Base-by-base conservation (phyloP, 2,888 invertebrate species). In the Callyntrura sp. region DNA sequence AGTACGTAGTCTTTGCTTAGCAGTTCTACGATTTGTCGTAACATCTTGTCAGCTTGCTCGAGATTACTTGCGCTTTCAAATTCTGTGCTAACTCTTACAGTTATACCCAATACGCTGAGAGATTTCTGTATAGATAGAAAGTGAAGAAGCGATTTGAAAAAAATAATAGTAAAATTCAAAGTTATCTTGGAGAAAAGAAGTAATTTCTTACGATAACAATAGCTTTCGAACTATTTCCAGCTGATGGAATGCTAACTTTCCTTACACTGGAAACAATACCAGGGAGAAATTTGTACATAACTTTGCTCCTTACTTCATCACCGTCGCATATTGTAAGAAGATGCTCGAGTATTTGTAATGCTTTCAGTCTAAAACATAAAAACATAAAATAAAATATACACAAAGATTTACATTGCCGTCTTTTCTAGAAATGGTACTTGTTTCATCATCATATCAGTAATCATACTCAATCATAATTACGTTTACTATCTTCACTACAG, bases 281-380 rank as follows among this genome's bases (percentile, higher is more conserved):
- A 11, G 93, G 93, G 20, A 93, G 88, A 85, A 93, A 93, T 17
- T 79, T 90, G 60, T 85, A 92, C 0, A 93, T 20, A 8, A 73
- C 76, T 68, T 87, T 83, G 55, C 88, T 86, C 23, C 86, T 70
- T 0, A 68, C 25, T n/a, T 85, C 76, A n/a, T 86, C 68, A 0
- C 90, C 91, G 0, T 57, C 57, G 60, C 91, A 91, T 8, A 79
- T 17, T 8, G 28, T 55, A 23, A 90, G 68, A n/a, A 91, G 43
- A 6, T 48, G 14, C 5, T 78, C 65, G 14, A 92, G 28, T n/a
- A 88, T 83, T 73, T 91, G 76, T 17, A 92, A 68, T 11, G 92
- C 62, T 28, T 70, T 55, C 11, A 92, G 25, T 57, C 92, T 92
- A 48, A 79, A 57, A 12, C 0, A 9, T 8, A 78, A 45, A 78